phyloP scores from a whole-genome alignment of 2,797 vertebrate species.

The Thalassophryne amazonica region DNA sequence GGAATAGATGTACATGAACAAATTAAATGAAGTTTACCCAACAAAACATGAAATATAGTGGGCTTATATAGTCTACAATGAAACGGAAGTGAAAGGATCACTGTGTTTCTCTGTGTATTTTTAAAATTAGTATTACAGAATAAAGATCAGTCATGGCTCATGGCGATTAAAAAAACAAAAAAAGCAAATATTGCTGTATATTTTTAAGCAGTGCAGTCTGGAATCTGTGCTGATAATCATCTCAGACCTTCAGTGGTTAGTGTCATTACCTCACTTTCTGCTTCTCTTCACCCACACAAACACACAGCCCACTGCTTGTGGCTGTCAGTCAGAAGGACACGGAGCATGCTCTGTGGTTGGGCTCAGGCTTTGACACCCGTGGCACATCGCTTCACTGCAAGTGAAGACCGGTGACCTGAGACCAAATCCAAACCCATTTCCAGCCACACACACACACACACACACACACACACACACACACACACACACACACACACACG shows the following conservation, averaged over 20 bases:
- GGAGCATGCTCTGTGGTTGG: constrained; percentile 39
- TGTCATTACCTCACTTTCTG: constrained; percentile 24
- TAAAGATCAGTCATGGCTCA: too few species aligned
- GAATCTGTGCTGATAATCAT: not conserved
- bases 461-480: not conserved
- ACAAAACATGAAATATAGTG: too few species aligned
- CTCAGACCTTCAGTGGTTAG: constrained; percentile 17
- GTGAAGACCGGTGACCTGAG: constrained; percentile 41
- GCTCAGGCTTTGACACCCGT: constrained; percentile 35
- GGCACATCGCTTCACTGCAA: constrained; percentile 39
- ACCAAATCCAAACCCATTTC: constrained; percentile 20
- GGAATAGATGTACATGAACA: too few species aligned
- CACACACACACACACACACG: not conserved
- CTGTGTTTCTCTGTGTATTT: too few species aligned
- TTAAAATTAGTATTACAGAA: too few species aligned
- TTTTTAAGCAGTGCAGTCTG: too few species aligned
- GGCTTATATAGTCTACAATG: too few species aligned
- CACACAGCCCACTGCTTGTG: constrained; percentile 17
- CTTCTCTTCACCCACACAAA: constrained; percentile 7
- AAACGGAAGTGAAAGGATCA: too few species aligned
- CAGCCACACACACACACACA: not conserved
- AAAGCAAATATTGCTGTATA: too few species aligned
- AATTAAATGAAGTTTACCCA: too few species aligned
- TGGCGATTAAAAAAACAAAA: too few species aligned
- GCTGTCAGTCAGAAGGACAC: constrained; percentile 45